Evolutionary conservation across 2,888 invertebrate genomes (phyloP), one percentile per base, ranked within the genome.

Genomic region (Linnaemya tessellans): DNA sequence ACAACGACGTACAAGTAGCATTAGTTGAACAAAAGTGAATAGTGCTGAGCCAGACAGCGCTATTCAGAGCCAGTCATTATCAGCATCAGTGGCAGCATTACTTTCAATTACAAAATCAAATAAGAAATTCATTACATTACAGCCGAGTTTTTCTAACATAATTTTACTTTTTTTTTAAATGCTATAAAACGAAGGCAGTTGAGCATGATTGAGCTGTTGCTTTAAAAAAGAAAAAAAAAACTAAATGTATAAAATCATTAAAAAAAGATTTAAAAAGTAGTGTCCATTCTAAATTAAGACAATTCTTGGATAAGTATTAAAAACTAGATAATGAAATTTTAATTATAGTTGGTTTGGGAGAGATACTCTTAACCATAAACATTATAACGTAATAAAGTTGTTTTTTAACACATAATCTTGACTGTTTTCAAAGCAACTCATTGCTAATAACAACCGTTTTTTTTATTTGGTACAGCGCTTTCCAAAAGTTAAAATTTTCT

Each of bases 101-200:
- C 77, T 82, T 82, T 82, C 70, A 82, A 82, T 82, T 82, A 83
- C 62, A 79, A 73, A 79, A 79, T 83, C 73, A 68, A 64, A 84
- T 74, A 70, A 62, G 68, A 68, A 80, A 79, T 74, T 74, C 67
- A 64, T 84, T 79, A 74, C 62, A 79, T 64, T 70, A 56, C 46
- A 18, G 10, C 3, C 18, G 8, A 1, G 46, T 46, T 43, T 62
- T 62, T 65, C 11, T 43, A 41, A 54, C 54, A 64, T 35, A 22
- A 22, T 75, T 56, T 54, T 68, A 30, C 13, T 75, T 62, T 56
- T 25, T 62, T 9, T 1, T 0, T 18, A 4, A 49, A 18, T 3
- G 54, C 0, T 20, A 56, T 0, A 41, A 60, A 56, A 54, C 8
- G 35, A 35, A 56, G 2, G 20, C 20, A 77, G 22, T n/a, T 74